phyloP scores from a whole-genome alignment of 1,140 invertebrate genomes.

The Diachasmimorpha longicaudata region DNA sequence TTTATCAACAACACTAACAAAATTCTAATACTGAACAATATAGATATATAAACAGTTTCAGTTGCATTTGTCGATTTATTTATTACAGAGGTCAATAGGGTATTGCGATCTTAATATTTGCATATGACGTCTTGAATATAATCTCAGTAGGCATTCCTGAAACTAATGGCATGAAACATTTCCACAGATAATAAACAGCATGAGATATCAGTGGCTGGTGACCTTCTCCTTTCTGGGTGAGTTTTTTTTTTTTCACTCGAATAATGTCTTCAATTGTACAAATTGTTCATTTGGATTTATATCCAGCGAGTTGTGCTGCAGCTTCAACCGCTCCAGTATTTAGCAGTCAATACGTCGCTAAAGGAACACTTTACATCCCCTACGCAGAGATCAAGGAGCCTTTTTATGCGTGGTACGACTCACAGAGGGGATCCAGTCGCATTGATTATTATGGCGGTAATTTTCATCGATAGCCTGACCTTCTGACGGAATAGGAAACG shows the following conservation, averaged over 20 bases:
- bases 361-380: constrained; percentile 81
- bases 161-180: not conserved
- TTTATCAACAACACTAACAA: no score
- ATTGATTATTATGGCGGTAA: constrained; percentile 94
- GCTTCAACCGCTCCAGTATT: constrained; percentile 66
- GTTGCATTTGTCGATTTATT: not conserved
- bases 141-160: not conserved
- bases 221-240: not conserved
- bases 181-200: not conserved
- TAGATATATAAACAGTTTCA: not conserved
- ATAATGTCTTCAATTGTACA: not conserved
- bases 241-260: not conserved
- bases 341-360: constrained; percentile 74
- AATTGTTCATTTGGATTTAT: not conserved
- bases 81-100: not conserved
- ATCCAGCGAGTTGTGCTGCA: not conserved
- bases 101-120: not conserved
- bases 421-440: constrained; percentile 73
- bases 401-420: constrained; percentile 88
- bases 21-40: no score
- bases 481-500: not conserved
- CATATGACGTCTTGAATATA: not conserved
- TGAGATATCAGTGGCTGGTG: not conserved
- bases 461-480: constrained; percentile 10
- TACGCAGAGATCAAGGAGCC: constrained; percentile 92